phyloP scores from a whole-genome alignment of 2,797 vertebrate species.

The Xenops minutus region DNA sequence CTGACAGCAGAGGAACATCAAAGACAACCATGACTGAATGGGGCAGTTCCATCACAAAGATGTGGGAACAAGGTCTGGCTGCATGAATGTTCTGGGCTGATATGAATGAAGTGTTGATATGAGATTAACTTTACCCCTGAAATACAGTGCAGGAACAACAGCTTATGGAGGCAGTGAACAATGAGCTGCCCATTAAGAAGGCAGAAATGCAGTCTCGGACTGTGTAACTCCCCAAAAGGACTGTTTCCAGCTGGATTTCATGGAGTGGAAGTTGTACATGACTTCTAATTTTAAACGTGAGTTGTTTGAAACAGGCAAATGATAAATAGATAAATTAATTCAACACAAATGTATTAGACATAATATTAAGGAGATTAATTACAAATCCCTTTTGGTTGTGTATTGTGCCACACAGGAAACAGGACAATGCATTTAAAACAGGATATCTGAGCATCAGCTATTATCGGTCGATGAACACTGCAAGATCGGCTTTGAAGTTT shows the following conservation, averaged over 20 bases:
- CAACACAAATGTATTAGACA: background rate
- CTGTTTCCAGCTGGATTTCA: background rate
- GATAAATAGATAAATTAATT: background rate
- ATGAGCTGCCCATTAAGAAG: background rate
- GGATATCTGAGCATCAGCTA: background rate
- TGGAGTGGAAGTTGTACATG: background rate
- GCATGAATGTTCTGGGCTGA: background rate
- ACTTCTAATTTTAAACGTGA: background rate
- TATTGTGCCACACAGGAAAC: background rate
- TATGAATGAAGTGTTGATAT: background rate
- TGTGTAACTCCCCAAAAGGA: background rate
- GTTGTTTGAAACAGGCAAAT: background rate
- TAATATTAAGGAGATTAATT: background rate
- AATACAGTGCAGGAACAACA: background rate
- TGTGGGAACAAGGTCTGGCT: background rate
- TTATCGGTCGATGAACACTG: background rate
- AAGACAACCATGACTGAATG: background rate
- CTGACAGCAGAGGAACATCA: background rate
- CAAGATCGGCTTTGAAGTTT: conserved; percentile 31
- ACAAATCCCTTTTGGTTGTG: background rate
- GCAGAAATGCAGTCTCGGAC: background rate
- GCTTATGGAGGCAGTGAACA: background rate
- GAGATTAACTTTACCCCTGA: background rate
- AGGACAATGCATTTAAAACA: background rate
- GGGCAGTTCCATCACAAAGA: background rate